Percentiles rank a stretch among this genome's conserved stretches.
Evolutionary conservation across 2,888 invertebrate species (phyloP).

Genomic region (Xanthostigma xanthostigma): DNA sequence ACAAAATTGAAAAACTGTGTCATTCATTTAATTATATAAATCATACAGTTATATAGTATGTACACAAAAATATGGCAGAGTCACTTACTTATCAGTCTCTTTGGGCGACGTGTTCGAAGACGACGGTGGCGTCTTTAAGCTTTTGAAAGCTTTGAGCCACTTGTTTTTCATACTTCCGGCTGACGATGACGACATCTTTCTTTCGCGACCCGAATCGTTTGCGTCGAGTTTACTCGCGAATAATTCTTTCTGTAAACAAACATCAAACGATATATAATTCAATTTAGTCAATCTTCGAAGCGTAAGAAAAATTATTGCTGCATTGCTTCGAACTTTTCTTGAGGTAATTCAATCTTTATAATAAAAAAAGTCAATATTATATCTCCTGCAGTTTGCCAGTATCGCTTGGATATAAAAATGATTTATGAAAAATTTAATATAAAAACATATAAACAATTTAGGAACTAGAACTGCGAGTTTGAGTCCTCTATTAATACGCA

Average conservation of each 20-base stretch:
- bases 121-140: constrained; percentile 64
- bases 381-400: too few relatives aligned
- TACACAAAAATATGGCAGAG: too few relatives aligned
- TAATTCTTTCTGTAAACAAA: constrained; percentile 60
- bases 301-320: neutral
- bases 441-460: too few relatives aligned
- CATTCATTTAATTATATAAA: too few relatives aligned
- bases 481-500: too few relatives aligned
- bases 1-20: neutral
- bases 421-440: too few relatives aligned
- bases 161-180: constrained; percentile 89
- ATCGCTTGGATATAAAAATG: too few relatives aligned
- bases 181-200: constrained; percentile 74
- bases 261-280: constrained; percentile 13
- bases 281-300: neutral
- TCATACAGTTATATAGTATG: too few relatives aligned
- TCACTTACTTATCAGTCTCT: constrained; percentile 47
- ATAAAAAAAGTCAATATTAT: neutral
- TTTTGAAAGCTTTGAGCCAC: constrained; percentile 94
- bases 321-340: neutral
- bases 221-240: constrained; percentile 65
- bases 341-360: neutral
- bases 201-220: constrained; percentile 44
- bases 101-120: constrained; percentile 28
- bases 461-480: too few relatives aligned